phyloP scores from a whole-genome alignment of 2,888 invertebrate genomes.

The Apoda limacodes region DNA sequence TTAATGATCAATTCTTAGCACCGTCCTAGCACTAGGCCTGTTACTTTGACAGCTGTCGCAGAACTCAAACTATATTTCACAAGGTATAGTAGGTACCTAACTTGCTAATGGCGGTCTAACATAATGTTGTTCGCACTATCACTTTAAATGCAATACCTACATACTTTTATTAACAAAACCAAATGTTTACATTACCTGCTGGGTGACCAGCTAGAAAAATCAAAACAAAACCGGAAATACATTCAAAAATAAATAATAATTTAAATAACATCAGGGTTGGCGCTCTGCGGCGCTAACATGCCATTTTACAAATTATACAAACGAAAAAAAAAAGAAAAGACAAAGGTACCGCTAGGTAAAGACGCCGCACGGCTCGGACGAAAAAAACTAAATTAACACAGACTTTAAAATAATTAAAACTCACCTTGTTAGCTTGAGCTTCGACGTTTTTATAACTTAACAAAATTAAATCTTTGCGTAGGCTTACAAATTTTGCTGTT shows the following conservation, averaged over 20 bases:
- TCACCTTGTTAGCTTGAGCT: slow-evolving; percentile 53
- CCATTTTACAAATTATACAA: slow-evolving; percentile 65
- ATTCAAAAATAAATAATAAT: slow-evolving; percentile 46
- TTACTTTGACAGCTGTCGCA: too few species aligned
- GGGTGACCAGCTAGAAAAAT: slow-evolving; percentile 30
- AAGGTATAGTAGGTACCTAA: too few species aligned
- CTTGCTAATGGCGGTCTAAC: too few species aligned
- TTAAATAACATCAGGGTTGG: slow-evolving; percentile 40
- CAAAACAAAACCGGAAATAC: slow-evolving; percentile 43
- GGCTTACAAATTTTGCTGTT: too few species aligned
- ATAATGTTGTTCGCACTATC: too few species aligned
- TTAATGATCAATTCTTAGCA: too few species aligned
- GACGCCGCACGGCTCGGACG: slow-evolving; percentile 34
- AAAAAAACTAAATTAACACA: slow-evolving; percentile 61
- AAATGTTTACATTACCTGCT: too few species aligned
- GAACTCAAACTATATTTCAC: too few species aligned
- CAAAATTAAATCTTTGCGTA: slow-evolving; percentile 24
- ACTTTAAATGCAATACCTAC: too few species aligned
- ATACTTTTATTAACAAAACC: too few species aligned
- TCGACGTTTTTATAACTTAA: slow-evolving; percentile 40
- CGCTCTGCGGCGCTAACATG: slow-evolving; percentile 52
- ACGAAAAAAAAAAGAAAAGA: slow-evolving; percentile 38
- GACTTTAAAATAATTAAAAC: slow-evolving; percentile 62
- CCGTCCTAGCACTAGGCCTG: too few species aligned
- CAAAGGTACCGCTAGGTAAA: slow-evolving; percentile 43